Conservation (phyloP, 2,113 vertebrate species). For the Baryphthengus martii region DNA sequence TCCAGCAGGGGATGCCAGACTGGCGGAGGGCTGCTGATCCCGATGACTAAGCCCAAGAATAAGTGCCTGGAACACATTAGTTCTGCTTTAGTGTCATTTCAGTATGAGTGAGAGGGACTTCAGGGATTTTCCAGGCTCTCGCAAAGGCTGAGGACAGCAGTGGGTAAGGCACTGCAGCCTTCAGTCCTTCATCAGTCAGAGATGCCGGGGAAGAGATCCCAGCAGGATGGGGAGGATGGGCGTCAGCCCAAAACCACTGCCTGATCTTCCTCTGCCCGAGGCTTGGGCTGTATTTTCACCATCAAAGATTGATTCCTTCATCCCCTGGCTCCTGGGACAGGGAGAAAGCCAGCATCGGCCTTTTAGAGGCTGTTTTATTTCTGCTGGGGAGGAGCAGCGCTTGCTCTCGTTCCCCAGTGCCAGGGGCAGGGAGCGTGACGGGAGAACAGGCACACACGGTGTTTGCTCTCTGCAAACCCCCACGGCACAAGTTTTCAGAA, state of each 20-base stretch:
- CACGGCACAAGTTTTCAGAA: accelerated
- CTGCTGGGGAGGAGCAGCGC: not conserved
- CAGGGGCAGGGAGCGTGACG: accelerated
- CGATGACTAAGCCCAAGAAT: not conserved
- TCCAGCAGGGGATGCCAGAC: accelerated
- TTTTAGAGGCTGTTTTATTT: not conserved
- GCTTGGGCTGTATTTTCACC: not conserved
- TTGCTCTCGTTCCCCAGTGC: not conserved
- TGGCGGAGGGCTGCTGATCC: not conserved
- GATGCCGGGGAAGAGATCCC: not conserved
- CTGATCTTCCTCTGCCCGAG: not conserved
- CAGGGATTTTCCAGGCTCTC: conserved; percentile 46
- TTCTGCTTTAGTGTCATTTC: conserved; percentile 46
- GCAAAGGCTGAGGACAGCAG: not conserved
- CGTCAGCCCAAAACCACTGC: not conserved
- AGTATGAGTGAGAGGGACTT: conserved; percentile 6
- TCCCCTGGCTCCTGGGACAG: not conserved
- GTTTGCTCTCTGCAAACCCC: accelerated
- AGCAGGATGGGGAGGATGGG: not conserved
- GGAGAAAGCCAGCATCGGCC: not conserved
- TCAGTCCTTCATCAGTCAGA: not conserved
- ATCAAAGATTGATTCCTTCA: accelerated
- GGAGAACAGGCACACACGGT: not conserved
- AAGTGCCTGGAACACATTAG: conserved; percentile 39
- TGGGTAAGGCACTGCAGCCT: not conserved